Percentiles rank a stretch among this genome's conserved stretches.
Evolutionary conservation across 2,797 vertebrate genomes (phyloP).

Genomic region (Calcarius lapponicus): DNA sequence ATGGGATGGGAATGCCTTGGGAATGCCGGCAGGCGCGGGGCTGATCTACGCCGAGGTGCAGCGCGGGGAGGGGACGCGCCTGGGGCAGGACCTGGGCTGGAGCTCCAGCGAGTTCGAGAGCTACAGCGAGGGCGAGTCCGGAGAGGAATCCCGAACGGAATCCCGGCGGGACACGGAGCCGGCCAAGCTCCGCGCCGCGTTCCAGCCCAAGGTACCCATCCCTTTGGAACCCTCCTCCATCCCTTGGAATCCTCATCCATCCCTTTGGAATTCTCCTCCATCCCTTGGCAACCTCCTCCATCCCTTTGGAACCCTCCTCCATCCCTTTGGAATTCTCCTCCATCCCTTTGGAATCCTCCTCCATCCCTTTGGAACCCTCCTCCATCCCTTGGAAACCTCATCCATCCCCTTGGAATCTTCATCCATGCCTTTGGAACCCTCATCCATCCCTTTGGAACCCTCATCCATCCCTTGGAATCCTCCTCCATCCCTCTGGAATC

Average conservation of each 20-base stretch:
- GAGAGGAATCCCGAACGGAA: not conserved
- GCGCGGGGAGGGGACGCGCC: not conserved
- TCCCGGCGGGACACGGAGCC: not conserved
- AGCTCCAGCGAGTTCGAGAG: conserved; percentile 98
- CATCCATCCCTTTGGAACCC: not conserved
- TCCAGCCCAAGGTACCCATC: not conserved
- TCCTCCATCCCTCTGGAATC: too few relatives aligned
- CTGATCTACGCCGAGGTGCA: not conserved
- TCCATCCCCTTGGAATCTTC: not conserved
- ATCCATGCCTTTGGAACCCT: not conserved
- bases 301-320: not conserved
- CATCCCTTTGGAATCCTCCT: not conserved
- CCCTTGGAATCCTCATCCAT: too few relatives aligned
- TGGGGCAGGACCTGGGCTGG: conserved; percentile 84
- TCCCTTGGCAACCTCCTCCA: too few relatives aligned
- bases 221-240: not conserved
- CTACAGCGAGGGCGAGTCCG: conserved; percentile 82
- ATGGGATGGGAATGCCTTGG: too few relatives aligned
- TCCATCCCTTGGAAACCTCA: not conserved
- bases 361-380: not conserved
- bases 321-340: not conserved
- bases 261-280: too few relatives aligned
- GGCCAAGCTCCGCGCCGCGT: not conserved
- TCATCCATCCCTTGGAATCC: not conserved
- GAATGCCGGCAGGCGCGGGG: not conserved